Base-by-base conservation (phyloP, 1,140 invertebrate genomes). In the Nixonia krombeini region DNA sequence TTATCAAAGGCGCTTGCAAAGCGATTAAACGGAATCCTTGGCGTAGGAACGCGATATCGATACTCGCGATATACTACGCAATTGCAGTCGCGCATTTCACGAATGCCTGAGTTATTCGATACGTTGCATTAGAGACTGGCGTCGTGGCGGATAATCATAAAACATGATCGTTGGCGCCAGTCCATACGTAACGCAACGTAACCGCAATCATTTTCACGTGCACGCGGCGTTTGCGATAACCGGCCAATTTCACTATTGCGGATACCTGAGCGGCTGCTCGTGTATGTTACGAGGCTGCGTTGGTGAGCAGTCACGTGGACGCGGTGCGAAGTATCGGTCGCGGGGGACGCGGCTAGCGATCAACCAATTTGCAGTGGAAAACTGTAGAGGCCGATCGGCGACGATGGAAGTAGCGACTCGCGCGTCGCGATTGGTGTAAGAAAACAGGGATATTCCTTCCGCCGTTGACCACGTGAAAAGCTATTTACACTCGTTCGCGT, bases 161-260 rank as follows among this genome's bases (percentile, higher is more conserved):
- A 69, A 72, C 56, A 65, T 49, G 70, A 72, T 72, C 53, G 61
- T 65, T 68, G 69, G 64, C 69, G 69, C 69, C 69, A 71, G 58
- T 47, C 40, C 42, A 71, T 58, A 71, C 68, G 68, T 63, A 71
- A 72, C 59, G 46, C 46, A 59, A 59, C 61, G 61, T 59, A 64
- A 70, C 53, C 63, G 37, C 63, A 66, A 59, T 59, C 55, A 66
- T 66, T 66, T 66, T 66, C 63, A 49, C 62, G 53, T 58, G 49
- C 44, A 50, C 59, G 55, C 47, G n/a, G n/a, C n/a, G n/a, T n/a
- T 41, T 25, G 58, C 61, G 62, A 66, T 66, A 59, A 66, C 52
- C 57, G 59, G 63, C 55, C 63, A 66, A 65, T 66, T 66, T 66
- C 50, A 53, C 42, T n/a, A n/a, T n/a, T 49, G 50, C 41, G 50